Conservation (phyloP, 2,797 vertebrate species). For the Tapera naevia region DNA sequence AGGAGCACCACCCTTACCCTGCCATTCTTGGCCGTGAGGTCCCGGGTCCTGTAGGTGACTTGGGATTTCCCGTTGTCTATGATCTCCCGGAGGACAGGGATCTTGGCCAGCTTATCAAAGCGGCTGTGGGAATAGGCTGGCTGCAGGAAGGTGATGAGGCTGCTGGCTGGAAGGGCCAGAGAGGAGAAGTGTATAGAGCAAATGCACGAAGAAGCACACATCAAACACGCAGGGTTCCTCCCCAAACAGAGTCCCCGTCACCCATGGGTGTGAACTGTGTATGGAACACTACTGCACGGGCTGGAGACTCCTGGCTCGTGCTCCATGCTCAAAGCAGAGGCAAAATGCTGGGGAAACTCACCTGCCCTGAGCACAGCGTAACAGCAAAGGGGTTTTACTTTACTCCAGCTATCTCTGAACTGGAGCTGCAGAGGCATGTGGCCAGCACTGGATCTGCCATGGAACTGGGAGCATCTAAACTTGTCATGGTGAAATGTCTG, state of each 20-base stretch:
- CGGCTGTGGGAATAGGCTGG: conserved; percentile 86
- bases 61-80: conserved; percentile 88
- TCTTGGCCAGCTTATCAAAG: conserved; percentile 86
- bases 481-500: neutral
- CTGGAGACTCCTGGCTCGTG: neutral
- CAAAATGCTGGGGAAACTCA: neutral
- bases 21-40: conserved; percentile 88
- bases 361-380: neutral
- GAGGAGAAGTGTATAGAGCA: neutral
- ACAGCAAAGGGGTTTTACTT: neutral
- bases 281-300: neutral
- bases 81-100: conserved; percentile 88
- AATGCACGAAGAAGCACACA: neutral
- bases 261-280: accelerated
- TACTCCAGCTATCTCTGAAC: neutral
- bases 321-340: neutral
- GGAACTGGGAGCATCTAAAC: neutral
- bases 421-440: neutral
- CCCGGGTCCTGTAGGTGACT: conserved; percentile 88
- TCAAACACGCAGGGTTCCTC: neutral
- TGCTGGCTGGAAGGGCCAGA: conserved; percentile 80
- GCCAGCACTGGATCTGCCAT: neutral
- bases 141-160: conserved; percentile 91
- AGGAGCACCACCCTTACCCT: conserved; percentile 78
- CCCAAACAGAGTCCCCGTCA: neutral